Conservation (phyloP, 1,140 invertebrate species). For the Zaprionus gabonicus region DNA sequence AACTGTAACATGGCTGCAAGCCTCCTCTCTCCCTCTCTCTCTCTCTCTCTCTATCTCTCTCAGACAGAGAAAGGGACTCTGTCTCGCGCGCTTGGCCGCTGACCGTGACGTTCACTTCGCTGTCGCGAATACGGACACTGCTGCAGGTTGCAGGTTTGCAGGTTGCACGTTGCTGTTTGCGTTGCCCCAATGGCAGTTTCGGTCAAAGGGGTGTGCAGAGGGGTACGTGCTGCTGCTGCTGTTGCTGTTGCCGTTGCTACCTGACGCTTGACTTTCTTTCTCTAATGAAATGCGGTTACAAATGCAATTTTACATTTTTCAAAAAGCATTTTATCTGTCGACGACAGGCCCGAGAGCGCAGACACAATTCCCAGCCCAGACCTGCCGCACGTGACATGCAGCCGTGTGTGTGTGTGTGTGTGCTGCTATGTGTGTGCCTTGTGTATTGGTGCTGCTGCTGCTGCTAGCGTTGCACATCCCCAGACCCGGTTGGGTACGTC, state of each 20-base stretch:
- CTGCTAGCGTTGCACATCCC: constrained; percentile 3
- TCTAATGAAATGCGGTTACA: constrained; percentile 82
- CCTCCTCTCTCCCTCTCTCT: constrained; percentile 14
- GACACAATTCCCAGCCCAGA: constrained; percentile 35
- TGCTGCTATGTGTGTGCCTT: not conserved
- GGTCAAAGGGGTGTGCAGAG: not conserved
- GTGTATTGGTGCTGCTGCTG: not conserved
- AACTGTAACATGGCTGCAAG: constrained; percentile 50
- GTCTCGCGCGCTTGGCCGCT: constrained; percentile 45
- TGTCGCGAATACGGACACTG: constrained; percentile 65
- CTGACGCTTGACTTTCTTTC: constrained; percentile 79
- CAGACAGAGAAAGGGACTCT: not conserved
- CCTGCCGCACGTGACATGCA: constrained; percentile 39
- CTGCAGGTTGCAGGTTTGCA: constrained; percentile 34
- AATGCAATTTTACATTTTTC: constrained; percentile 81
- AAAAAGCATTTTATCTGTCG: constrained; percentile 81
- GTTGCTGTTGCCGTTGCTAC: constrained; percentile 60
- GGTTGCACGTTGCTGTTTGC: constrained; percentile 40
- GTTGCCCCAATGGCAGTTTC: constrained; percentile 43
- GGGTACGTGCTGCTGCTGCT: constrained; percentile 43
- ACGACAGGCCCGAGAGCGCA: constrained; percentile 62
- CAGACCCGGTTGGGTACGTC: constrained; percentile 39
- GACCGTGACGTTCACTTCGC: constrained; percentile 69
- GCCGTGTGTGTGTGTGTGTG: not conserved
- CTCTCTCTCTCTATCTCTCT: not conserved